A percentile compares a stretch with the other conserved stretches of the same genome.
phyloP scores from a whole-genome alignment of 92 coral and sea anemone species.

The Diadumene lineata region DNA sequence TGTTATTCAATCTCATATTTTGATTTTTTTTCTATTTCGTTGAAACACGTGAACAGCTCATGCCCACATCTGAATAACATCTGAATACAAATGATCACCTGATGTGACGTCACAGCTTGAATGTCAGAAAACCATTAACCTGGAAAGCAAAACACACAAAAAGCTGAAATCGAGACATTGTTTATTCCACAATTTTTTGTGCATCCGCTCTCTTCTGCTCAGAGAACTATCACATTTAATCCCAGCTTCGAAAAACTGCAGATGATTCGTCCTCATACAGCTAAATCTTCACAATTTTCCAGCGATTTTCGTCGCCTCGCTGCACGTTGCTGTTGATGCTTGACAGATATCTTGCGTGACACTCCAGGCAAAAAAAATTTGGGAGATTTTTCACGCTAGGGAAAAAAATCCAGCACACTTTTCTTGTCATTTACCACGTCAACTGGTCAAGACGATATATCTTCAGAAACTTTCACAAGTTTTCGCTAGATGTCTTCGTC shows the following conservation, averaged over 20 bases:
- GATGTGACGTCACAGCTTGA: slow-evolving; percentile 45
- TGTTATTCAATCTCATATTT: not conserved
- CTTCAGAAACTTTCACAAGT: not conserved
- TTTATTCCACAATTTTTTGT: not conserved
- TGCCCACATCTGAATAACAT: not conserved
- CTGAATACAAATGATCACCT: no score
- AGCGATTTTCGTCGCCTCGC: not conserved
- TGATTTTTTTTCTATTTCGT: not conserved
- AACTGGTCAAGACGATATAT: not conserved
- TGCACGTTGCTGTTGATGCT: not conserved
- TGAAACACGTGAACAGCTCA: slow-evolving; percentile 37
- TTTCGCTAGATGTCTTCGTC: not conserved
- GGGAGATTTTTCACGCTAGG: not conserved
- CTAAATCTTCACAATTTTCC: not conserved
- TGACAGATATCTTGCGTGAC: not conserved
- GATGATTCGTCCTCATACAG: not conserved
- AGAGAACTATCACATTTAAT: not conserved
- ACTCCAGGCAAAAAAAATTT: not conserved
- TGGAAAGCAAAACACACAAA: not conserved
- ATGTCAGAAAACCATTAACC: not conserved
- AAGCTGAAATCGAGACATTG: slow-evolving; percentile 12
- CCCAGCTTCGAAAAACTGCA: not conserved
- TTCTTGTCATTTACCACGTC: not conserved
- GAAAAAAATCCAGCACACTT: not conserved
- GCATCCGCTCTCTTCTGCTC: not conserved